phyloP scores from a whole-genome alignment of 2,888 invertebrate species.

The Coremacera marginata region DNA sequence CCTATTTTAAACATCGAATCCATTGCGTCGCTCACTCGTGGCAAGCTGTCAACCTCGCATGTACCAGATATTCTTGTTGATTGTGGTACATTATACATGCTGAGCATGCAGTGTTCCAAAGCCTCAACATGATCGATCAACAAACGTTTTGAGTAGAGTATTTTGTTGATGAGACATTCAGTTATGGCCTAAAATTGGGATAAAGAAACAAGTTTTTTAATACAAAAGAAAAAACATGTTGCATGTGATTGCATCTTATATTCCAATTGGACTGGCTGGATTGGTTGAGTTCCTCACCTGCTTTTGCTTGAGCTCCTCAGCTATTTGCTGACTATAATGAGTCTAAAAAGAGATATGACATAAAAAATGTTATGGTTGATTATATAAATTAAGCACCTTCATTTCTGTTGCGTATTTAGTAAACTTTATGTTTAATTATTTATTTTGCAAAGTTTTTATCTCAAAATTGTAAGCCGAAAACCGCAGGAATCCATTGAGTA shows the following conservation, averaged over 20 bases:
- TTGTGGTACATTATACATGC: conserved; percentile 38
- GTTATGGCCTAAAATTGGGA: conserved; percentile 50
- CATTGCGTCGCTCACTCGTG: neutral
- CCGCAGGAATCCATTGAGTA: neutral
- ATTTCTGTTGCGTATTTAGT: neutral
- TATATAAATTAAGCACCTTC: conserved; percentile 25
- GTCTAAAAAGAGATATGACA: conserved; percentile 25
- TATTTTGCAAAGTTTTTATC: neutral
- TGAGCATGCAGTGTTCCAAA: conserved; percentile 61
- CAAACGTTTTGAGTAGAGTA: conserved; percentile 65
- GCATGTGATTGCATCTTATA: neutral
- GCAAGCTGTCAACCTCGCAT: too few species aligned
- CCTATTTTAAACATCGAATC: neutral
- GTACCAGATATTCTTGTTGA: neutral
- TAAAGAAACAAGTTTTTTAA: too few species aligned
- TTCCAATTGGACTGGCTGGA: neutral
- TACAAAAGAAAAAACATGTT: too few species aligned
- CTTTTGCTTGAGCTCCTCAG: conserved; percentile 63
- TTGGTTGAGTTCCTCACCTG: conserved; percentile 62
- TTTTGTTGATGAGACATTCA: conserved; percentile 57
- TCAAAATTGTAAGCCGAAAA: neutral
- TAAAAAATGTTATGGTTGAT: neutral
- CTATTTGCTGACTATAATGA: conserved; percentile 50
- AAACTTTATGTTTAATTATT: neutral
- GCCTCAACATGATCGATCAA: conserved; percentile 68